Conservation (phyloP, 1,140 invertebrate genomes). For the Colletes gigas region DNA sequence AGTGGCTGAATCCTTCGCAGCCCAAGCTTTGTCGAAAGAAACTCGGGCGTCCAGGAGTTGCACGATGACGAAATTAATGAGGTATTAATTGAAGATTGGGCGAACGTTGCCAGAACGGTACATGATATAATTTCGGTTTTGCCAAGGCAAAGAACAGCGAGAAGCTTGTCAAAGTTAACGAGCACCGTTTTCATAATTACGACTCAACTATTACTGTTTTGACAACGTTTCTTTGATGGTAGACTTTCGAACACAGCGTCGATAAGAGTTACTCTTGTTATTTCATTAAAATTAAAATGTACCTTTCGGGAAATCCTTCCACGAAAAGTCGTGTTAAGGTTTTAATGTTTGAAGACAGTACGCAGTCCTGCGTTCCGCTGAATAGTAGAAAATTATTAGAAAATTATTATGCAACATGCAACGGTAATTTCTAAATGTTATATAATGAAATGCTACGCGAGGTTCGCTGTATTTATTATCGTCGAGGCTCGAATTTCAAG, state of each 20-base stretch:
- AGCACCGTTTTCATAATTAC: no score
- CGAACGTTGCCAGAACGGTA: neutral
- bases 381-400: slow-evolving; percentile 2
- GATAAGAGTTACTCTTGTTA: slow-evolving; percentile 1
- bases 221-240: neutral
- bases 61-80: neutral
- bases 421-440: neutral
- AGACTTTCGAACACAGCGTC: neutral
- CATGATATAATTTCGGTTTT: no score
- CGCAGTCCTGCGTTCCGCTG: neutral
- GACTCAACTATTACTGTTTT: neutral
- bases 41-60: slow-evolving; percentile 1
- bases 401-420: slow-evolving; percentile 13
- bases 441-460: neutral
- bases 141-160: no score
- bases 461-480: neutral
- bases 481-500: neutral
- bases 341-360: neutral
- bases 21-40: slow-evolving; percentile 12
- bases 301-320: neutral
- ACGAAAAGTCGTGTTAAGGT: neutral
- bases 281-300: neutral
- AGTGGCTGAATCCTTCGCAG: neutral
- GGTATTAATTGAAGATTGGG: neutral
- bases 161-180: no score